Evolutionary conservation across 2,888 invertebrate species (phyloP).

Genomic region (Rugalucina vietnamica): DNA sequence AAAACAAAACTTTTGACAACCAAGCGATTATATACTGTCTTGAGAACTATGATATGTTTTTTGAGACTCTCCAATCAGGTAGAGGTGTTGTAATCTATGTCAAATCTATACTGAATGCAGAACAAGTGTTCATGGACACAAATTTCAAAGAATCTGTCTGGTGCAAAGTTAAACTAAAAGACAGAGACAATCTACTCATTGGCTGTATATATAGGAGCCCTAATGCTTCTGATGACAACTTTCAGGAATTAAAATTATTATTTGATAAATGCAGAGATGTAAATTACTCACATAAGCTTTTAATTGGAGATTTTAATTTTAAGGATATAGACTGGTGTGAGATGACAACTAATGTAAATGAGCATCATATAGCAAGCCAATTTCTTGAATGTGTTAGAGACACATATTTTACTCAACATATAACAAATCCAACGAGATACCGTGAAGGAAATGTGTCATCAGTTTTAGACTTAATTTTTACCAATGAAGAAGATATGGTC

Average conservation of each 20-base stretch:
- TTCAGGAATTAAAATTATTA: neutral
- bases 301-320: neutral
- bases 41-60: neutral
- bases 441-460: neutral
- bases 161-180: neutral
- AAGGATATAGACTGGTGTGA: constrained; percentile 3
- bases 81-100: neutral
- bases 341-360: neutral
- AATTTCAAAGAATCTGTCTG: neutral
- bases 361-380: neutral
- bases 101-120: neutral
- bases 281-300: neutral
- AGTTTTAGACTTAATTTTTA: neutral
- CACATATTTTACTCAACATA: neutral
- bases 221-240: neutral
- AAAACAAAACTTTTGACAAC: neutral
- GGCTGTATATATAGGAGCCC: constrained; percentile 5
- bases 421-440: neutral
- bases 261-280: neutral
- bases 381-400: neutral
- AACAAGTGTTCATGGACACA: neutral
- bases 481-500: neutral
- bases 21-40: neutral
- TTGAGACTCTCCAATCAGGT: neutral
- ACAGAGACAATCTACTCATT: neutral